Percentiles rank a stretch among this genome's conserved stretches.
Conservation (phyloP, 2,888 invertebrate species). For the Aethes cnicana region DNA sequence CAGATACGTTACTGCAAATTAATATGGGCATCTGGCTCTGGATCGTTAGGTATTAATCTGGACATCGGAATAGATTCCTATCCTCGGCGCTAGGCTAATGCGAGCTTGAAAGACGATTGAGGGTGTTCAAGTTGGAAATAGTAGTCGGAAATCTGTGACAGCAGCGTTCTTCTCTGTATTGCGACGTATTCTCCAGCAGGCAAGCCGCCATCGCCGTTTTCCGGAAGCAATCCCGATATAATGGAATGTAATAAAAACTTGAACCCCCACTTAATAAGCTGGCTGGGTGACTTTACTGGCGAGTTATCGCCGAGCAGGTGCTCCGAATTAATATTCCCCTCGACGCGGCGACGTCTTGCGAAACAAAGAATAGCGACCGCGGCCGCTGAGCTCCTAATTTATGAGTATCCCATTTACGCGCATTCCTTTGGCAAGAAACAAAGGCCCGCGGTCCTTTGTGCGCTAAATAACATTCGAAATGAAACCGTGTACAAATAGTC, state of each 20-base stretch:
- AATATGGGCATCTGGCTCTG: conserved; percentile 11
- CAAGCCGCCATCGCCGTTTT: background rate
- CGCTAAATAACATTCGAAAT: conserved; percentile 28
- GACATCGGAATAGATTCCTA: background rate
- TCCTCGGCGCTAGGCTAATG: background rate
- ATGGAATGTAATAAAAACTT: conserved; percentile 21
- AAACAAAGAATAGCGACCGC: conserved; percentile 23
- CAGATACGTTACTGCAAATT: conserved; percentile 20
- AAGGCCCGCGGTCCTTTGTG: conserved; percentile 24
- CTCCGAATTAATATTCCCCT: conserved; percentile 20
- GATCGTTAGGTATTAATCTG: conserved; percentile 22
- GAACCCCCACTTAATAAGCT: conserved; percentile 8
- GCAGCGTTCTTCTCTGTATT: too few relatives aligned
- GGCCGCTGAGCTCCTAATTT: conserved; percentile 16
- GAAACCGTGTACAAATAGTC: conserved; percentile 25
- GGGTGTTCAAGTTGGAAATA: conserved; percentile 4
- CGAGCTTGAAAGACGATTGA: conserved; percentile 3
- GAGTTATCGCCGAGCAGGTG: conserved; percentile 16
- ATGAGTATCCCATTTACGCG: conserved; percentile 29
- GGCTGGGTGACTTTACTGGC: background rate
- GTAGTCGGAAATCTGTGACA: too few relatives aligned
- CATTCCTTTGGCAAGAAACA: conserved; percentile 13
- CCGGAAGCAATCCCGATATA: conserved; percentile 10
- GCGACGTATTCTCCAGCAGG: too few relatives aligned
- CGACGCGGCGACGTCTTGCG: conserved; percentile 15